Base-by-base conservation (phyloP, 1,140 invertebrate species). In the Dreissena rostriformis region DNA sequence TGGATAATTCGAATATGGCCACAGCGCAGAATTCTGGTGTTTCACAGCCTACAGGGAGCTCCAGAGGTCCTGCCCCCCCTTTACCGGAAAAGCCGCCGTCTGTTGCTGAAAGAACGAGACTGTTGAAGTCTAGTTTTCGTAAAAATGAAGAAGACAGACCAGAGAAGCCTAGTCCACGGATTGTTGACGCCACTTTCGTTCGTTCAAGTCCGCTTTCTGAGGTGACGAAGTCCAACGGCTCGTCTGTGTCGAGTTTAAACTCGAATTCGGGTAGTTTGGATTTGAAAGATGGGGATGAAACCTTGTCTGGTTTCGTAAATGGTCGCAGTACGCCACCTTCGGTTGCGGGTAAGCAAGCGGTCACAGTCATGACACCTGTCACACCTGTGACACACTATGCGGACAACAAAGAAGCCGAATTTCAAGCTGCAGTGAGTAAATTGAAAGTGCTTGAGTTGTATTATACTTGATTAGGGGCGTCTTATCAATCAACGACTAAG, bases 41-140 rank as follows among this genome's bases (percentile, higher is more conserved):
- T 52, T 19, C 67, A 11, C 77, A 79, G 51, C 77, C 77, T 12
- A 49, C 70, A 5, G 81, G 72, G 51, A 52, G 70, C n/a, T 24
- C 55, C 52, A 49, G 87, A 22, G 89, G 89, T 17, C 87, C 89
- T 10, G 89, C 89, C 19, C 89, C 89, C 28, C 89, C 89, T 24
- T 81, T 89, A 29, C 89, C 89, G 11, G 89, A 90, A 22, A 90
- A 90, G 53, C 89, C 89, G 19, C 89, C 89, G 2, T 89, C 88
- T 15, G 89, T 90, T 8, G 89, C 89, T 5, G 89, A 90, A 57
- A 71, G 89, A 28, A 89, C 89, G 12, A 55, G 89, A 24, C 82
- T 90, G 24, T 77, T 90, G 19, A 73, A 82, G 14, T 89, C 88
- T 51, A 90, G 89, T 68, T 90, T 90, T 76, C 84, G 89, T 17